Evolutionary conservation across 2,797 vertebrate genomes (phyloP).

Genomic region (Sebastes trivittatus): DNA sequence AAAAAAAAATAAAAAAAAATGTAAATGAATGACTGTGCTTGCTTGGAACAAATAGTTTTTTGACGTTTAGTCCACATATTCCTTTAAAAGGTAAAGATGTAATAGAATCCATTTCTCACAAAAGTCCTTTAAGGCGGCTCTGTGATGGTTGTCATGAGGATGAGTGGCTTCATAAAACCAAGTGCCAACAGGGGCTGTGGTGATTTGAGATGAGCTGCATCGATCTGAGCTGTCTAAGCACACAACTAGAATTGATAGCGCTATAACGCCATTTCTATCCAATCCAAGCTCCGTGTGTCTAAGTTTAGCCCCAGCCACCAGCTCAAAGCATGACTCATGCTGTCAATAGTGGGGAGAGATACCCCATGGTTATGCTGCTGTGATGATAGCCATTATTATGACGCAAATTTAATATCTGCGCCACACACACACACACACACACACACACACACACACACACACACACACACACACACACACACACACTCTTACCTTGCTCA

Average conservation of each 20-base stretch:
- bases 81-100: slow-evolving; percentile 32
- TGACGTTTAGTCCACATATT: slow-evolving; percentile 1
- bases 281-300: slow-evolving; percentile 51
- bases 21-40: background rate
- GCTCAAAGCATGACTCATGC: slow-evolving; percentile 60
- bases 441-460: no score
- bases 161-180: slow-evolving; percentile 75
- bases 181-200: slow-evolving; percentile 64
- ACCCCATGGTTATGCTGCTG: slow-evolving; percentile 52
- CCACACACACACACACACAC: background rate
- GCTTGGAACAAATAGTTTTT: background rate
- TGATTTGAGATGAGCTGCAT: slow-evolving; percentile 70
- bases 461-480: no score
- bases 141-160: slow-evolving; percentile 69
- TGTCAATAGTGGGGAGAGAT: slow-evolving; percentile 40
- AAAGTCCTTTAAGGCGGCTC: slow-evolving; percentile 48
- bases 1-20: background rate
- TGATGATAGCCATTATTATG: slow-evolving; percentile 49
- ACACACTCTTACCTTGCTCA: no score
- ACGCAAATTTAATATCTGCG: slow-evolving; percentile 32
- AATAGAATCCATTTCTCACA: slow-evolving; percentile 63
- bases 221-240: slow-evolving; percentile 61
- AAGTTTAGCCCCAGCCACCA: slow-evolving; percentile 59
- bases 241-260: slow-evolving; percentile 61
- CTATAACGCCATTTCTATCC: slow-evolving; percentile 44